Evolutionary conservation across 2,797 vertebrate species (phyloP), one percentile per base, ranked within the genome.

Genomic region (Scarus forsteni): DNA sequence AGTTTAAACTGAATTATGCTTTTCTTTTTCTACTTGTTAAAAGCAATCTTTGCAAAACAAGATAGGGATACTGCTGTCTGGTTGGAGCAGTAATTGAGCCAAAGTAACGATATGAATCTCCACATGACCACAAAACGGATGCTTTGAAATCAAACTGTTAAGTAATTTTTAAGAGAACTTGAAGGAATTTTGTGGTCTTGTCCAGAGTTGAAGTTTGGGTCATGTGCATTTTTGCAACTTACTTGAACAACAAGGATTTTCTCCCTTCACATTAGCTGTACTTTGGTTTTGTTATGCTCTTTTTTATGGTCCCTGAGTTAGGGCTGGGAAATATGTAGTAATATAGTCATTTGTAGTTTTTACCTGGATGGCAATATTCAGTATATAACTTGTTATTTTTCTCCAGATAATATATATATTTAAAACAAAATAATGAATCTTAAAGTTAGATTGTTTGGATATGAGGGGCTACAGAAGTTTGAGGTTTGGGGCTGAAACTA

Each of bases 81-180:
- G 35, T 80, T 73, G 45, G 36, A 70, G n/a, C 48, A 70, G 72
- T 61, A 64, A 70, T 79, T 85, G n/a, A 18, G 4, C 64, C 27
- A 74, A 70, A 71, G 53, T 71, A 68, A 59, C 39, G 65, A 79
- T 69, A 10, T 27, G 43, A 34, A 49, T 39, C 46, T 35, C 48
- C 43, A 49, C 73, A 40, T 53, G 44, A 59, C 56, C 55, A 53
- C 39, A 51, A 71, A 48, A 16, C 38, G 11, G 10, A 45, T 57
- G 18, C 49, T 60, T 60, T 15, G n/a, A 15, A 70, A n/a, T 64
- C 34, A 51, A 46, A 48, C 50, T 40, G 39, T 18, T 49, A 60
- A 6, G 56, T n/a, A n/a, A 56, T 69, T 56, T 73, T 18, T 56
- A 5, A 75, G 38, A 56, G 1, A 56, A 55, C 48, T 49, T 75